Conservation (phyloP, 2,113 vertebrate species). For the Scytalopus superciliaris region DNA sequence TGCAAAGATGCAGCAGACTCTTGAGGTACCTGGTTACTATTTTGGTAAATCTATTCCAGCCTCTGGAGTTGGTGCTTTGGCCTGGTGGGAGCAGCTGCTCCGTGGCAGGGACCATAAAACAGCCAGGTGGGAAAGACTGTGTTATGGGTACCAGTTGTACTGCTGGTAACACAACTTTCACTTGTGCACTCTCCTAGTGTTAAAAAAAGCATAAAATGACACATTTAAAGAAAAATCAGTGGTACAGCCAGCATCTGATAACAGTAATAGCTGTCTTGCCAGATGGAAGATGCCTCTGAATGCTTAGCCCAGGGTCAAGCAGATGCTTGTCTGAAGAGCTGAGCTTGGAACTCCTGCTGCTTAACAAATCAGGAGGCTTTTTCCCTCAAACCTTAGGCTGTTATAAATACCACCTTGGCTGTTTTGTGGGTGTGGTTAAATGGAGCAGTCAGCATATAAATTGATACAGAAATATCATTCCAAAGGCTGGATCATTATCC, state of each 20-base stretch:
- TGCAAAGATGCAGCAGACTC: background rate
- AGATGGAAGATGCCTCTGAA: background rate
- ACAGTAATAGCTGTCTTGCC: background rate
- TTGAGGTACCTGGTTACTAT: background rate
- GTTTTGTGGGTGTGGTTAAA: background rate
- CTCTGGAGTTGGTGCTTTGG: background rate
- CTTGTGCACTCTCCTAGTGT: background rate
- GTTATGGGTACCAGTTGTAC: background rate
- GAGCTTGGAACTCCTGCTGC: background rate
- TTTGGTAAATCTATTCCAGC: background rate
- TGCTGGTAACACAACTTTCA: background rate
- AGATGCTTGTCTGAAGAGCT: background rate
- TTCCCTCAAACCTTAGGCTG: background rate
- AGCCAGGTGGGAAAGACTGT: background rate
- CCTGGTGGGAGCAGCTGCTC: background rate
- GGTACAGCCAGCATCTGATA: background rate
- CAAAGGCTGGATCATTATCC: background rate
- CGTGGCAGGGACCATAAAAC: background rate
- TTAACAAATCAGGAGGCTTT: background rate
- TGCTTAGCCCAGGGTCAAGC: background rate
- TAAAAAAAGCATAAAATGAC: background rate
- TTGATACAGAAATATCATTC: background rate
- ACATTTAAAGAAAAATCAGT: background rate
- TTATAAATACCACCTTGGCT: background rate
- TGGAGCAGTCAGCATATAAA: background rate